phyloP scores from a whole-genome alignment of 1,140 invertebrate genomes.

The Sminthurinus signatus region DNA sequence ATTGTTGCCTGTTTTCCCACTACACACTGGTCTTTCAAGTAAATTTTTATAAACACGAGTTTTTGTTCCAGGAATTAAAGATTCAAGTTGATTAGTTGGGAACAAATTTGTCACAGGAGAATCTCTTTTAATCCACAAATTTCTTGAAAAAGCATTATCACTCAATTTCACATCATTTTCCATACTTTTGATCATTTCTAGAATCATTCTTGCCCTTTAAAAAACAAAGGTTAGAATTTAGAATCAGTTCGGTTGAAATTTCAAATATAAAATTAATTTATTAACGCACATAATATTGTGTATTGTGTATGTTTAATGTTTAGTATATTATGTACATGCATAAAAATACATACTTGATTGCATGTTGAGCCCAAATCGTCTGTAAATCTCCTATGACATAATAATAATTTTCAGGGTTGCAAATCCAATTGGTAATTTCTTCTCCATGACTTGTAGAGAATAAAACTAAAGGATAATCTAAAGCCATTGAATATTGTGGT shows the following conservation, averaged over 20 bases:
- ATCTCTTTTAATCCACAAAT: too few species aligned
- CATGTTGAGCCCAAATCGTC: constrained; percentile 62
- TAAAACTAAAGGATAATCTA: constrained; percentile 80
- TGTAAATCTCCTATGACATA: constrained; percentile 61
- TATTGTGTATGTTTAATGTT: too few species aligned
- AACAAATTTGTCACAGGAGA: background rate
- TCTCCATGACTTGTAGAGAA: constrained; percentile 63
- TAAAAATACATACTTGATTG: constrained; percentile 58
- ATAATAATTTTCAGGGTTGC: constrained; percentile 55
- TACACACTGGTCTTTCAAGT: constrained; percentile 53
- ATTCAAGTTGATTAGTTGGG: constrained; percentile 48
- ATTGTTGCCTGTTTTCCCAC: background rate
- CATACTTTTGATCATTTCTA: constrained; percentile 49
- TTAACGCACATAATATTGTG: too few species aligned
- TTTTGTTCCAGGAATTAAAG: constrained; percentile 62
- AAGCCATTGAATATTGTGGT: constrained; percentile 88
- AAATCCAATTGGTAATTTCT: constrained; percentile 56
- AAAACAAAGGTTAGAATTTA: constrained; percentile 28
- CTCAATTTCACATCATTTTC: constrained; percentile 23
- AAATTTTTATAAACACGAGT: constrained; percentile 64
- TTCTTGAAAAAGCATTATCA: constrained; percentile 7
- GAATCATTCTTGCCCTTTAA: constrained; percentile 64
- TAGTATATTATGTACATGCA: too few species aligned
- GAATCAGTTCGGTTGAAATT: too few species aligned
- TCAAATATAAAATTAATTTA: too few species aligned